These are phyloP conservation scores for Corvus hawaiiensis DNA, from an alignment of 2,113 vertebrate species.

Conservation along the genomic window DNA sequence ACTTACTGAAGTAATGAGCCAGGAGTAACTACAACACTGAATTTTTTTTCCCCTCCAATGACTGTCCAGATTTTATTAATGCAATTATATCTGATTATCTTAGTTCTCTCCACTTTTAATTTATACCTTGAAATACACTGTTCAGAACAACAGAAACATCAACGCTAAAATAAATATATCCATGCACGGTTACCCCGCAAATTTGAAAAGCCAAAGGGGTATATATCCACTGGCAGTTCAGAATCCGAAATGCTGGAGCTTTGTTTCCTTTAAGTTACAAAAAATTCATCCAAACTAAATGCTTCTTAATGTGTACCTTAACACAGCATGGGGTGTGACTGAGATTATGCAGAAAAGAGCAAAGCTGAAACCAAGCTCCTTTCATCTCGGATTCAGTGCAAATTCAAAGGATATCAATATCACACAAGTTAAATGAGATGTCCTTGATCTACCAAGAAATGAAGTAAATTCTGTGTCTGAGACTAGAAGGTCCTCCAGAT, in stretches of 20 bases:
- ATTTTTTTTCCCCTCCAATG: neutral
- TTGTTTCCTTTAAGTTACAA: neutral
- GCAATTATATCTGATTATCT: neutral
- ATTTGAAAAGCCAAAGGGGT: neutral
- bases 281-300: neutral
- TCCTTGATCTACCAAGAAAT: neutral
- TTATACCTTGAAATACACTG: neutral
- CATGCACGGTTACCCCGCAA: neutral
- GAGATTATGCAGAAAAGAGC: slow-evolving; percentile 5
- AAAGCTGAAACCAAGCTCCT: slow-evolving; percentile 10
- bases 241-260: neutral
- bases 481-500: neutral
- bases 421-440: neutral
- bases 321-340: neutral
- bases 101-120: neutral
- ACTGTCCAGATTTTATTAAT: neutral
- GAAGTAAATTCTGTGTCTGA: neutral
- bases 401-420: neutral
- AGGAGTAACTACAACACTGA: neutral
- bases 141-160: neutral
- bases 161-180: neutral
- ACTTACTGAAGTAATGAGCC: neutral
- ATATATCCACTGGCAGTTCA: neutral
- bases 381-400: neutral
- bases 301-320: neutral